Evolutionary conservation across 2,888 invertebrate genomes (phyloP).

Genomic region (Hirtodrosophila alboralis): DNA sequence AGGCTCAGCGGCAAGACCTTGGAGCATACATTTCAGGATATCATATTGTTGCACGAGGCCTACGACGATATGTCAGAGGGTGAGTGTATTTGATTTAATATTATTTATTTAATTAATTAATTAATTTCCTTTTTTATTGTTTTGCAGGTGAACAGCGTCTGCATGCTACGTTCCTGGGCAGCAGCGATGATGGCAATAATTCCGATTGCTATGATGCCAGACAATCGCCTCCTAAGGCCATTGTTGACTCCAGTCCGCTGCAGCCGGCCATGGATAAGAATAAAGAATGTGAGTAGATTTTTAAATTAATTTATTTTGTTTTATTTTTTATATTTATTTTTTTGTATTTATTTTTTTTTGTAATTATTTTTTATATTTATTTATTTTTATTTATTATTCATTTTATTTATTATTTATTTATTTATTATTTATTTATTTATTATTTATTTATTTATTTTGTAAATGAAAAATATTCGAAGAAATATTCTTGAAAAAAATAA

Average conservation of each 20-base stretch:
- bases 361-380: too few relatives aligned
- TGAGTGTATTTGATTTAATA: constrained; percentile 34
- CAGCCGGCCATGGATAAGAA: constrained; percentile 97
- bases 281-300: constrained; percentile 95
- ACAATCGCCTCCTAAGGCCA: constrained; percentile 93
- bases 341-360: too few relatives aligned
- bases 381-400: too few relatives aligned
- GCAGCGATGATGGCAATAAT: constrained; percentile 83
- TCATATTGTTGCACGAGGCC: constrained; percentile 83
- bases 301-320: too few relatives aligned
- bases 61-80: constrained; percentile 84
- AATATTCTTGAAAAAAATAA: too few relatives aligned
- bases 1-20: constrained; percentile 81
- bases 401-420: too few relatives aligned
- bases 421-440: too few relatives aligned
- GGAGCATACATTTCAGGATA: constrained; percentile 82
- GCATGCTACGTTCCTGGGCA: constrained; percentile 82
- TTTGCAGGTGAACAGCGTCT: constrained; percentile 83
- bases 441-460: too few relatives aligned
- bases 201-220: constrained; percentile 83
- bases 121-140: constrained; percentile 3
- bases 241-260: constrained; percentile 97
- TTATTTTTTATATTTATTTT: too few relatives aligned
- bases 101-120: neutral
- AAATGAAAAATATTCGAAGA: too few relatives aligned